Evolutionary conservation across 2,113 vertebrate genomes (phyloP).

Genomic region (Nyctibius bracteatus): DNA sequence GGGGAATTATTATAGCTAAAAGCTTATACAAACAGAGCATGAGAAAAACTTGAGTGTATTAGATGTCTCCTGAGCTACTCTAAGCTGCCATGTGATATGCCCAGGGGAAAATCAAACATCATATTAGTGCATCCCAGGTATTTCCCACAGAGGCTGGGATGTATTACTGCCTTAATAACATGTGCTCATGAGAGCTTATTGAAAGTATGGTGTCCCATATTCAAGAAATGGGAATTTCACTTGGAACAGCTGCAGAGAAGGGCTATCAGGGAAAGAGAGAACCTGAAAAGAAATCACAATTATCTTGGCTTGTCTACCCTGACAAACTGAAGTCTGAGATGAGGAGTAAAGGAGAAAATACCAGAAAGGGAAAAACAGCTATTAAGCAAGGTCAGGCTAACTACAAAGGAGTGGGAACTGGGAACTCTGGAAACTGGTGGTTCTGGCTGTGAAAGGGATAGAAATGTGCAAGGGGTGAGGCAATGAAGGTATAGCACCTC

Average conservation of each 20-base stretch:
- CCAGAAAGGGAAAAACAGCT: neutral
- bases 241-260: neutral
- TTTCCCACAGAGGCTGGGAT: neutral
- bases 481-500: neutral
- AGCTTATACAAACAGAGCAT: neutral
- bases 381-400: neutral
- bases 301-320: neutral
- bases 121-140: neutral
- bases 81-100: neutral
- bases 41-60: neutral
- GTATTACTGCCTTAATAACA: neutral
- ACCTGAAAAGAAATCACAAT: neutral
- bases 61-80: neutral
- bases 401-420: neutral
- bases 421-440: neutral
- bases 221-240: neutral
- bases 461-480: neutral
- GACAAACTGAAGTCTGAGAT: neutral
- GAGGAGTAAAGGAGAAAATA: neutral
- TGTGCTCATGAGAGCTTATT: neutral
- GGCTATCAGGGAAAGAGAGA: neutral
- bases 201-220: neutral
- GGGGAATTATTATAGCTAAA: slow-evolving; percentile 16
- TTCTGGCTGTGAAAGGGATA: neutral
- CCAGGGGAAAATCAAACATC: neutral